phyloP scores from a whole-genome alignment of 2,797 vertebrate species.

The Microctenopoma steveboyesi region DNA sequence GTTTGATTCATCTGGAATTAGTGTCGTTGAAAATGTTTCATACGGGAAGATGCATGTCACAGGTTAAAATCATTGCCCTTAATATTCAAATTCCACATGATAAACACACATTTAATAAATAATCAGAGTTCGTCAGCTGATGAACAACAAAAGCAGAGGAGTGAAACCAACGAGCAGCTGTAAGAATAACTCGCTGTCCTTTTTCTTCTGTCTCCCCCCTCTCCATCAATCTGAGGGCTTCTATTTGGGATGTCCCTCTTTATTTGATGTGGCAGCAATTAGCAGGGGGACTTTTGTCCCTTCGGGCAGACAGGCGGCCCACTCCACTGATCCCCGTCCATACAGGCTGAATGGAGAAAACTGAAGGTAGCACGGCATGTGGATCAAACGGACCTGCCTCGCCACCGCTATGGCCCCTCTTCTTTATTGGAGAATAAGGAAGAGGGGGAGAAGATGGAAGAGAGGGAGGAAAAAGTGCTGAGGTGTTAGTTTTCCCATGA shows the following conservation, averaged over 20 bases:
- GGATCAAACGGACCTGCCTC: conserved; percentile 85
- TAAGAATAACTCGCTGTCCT: conserved; percentile 75
- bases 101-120: conserved; percentile 4
- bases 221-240: conserved; percentile 84
- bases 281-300: conserved; percentile 87
- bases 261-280: conserved; percentile 94
- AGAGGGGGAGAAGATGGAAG: conserved; percentile 51
- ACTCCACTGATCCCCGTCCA: conserved; percentile 89
- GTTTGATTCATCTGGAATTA: no score
- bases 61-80: not conserved
- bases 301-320: conserved; percentile 79
- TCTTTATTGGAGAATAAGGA: conserved; percentile 71
- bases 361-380: conserved; percentile 78
- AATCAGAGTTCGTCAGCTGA: conserved; percentile 27
- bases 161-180: conserved; percentile 53
- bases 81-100: not conserved
- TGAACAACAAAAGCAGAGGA: conserved; percentile 30
- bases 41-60: not conserved
- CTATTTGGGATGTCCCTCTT: conserved; percentile 81
- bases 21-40: not conserved
- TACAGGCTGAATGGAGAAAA: conserved; percentile 78
- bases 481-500: conserved; percentile 89
- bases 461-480: conserved; percentile 54
- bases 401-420: conserved; percentile 70
- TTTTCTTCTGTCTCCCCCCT: conserved; percentile 49